Evolutionary conservation across 2,888 invertebrate species (phyloP).

Genomic region (Drosophila paranaensis): DNA sequence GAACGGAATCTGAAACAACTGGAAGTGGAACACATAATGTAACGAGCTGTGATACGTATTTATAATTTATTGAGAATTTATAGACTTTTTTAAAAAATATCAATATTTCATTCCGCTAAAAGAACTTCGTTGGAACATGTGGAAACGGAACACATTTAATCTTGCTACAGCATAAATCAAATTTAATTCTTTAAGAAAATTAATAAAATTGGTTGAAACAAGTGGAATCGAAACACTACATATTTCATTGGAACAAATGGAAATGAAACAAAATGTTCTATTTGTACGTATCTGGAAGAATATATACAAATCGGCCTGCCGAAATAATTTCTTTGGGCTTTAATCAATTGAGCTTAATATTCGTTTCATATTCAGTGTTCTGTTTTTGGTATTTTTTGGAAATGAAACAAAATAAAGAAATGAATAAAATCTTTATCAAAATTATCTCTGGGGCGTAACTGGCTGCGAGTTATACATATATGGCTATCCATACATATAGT

Average conservation of each 20-base stretch:
- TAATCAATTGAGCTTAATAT: constrained; percentile 20
- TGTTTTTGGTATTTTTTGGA: constrained; percentile 1
- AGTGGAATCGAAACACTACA: neutral
- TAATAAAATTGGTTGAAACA: neutral
- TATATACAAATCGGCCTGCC: constrained; percentile 31
- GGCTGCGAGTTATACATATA: constrained; percentile 15
- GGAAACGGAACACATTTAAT: neutral
- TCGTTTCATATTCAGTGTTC: neutral
- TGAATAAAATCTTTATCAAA: constrained; percentile 23
- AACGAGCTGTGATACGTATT: neutral
- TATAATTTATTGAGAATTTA: no score
- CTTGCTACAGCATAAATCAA: neutral
- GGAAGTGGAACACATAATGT: neutral
- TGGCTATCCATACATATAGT: constrained; percentile 9
- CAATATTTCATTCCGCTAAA: no score
- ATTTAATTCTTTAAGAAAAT: neutral
- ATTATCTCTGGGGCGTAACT: constrained; percentile 22
- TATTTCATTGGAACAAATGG: neutral
- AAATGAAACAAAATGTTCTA: neutral
- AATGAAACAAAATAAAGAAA: constrained; percentile 11
- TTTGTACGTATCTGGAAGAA: constrained; percentile 19
- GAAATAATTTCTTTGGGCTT: constrained; percentile 7
- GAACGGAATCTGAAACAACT: neutral
- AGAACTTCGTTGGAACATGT: no score
- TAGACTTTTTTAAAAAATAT: no score